Evolutionary conservation across 2,888 invertebrate species (phyloP), one percentile per base, ranked within the genome.

Genomic region (Dryobotodes eremita): DNA sequence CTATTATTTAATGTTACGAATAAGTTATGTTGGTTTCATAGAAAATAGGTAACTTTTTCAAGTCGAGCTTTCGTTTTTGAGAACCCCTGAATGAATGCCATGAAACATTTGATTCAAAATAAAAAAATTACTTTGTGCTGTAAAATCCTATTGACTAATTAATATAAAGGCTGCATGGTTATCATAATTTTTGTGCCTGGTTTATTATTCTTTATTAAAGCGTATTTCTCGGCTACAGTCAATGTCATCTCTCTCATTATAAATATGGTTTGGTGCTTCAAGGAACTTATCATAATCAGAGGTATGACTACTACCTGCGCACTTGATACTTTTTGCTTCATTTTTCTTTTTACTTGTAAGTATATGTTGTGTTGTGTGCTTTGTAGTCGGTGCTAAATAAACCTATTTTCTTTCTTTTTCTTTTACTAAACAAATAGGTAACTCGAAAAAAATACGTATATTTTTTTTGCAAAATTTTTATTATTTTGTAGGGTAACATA

Each of bases 151-250:
- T 31, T 59, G 13, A 1, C 31, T 20, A 53, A 62, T 50, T 50
- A 50, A 13, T 36, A 62, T 8, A n/a, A 36, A 48, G 15, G 31
- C 50, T 36, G 26, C n/a, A 65, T 64, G 46, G 64, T 55, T n/a
- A 57, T 79, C 15, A 57, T 57, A 31, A 23, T 31, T 59, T 72
- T 17, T 23, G 23, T 13, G 23, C 4, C 42, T 53, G 4, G n/a
- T 17, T 1, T 65, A 53, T 61, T 68, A 73, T 79, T 65, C 36
- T 46, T 66, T 78, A 55, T 46, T 46, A 65, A 15, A 61, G 59
- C 66, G 26, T 73, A 53, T 48, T n/a, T 79, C 66, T 66, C n/a
- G 59, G 65, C 72, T 17, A 79, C 62, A 59, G 23, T 61, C 79
- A 79, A 36, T 59, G 66, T 11, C 64, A 64, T 15, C 20, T 26